phyloP scores from a whole-genome alignment of 2,113 vertebrate genomes.

The Oreochromis tanganicae region DNA sequence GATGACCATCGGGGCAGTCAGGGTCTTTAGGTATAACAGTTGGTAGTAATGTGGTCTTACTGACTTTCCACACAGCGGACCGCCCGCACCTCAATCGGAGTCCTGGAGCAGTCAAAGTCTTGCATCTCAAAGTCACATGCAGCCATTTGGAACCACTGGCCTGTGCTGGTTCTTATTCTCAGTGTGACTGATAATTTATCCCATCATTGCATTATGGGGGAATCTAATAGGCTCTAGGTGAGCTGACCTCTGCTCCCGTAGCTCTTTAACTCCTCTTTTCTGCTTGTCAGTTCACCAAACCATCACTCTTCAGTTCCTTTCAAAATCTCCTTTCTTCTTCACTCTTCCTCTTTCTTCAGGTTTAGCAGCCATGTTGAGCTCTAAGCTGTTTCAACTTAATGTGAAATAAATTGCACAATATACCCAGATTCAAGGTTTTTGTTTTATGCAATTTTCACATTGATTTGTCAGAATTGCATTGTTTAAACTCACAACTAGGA shows the following conservation, averaged over 20 bases:
- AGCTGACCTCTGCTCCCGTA: conserved; percentile 42
- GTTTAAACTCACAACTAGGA: conserved; percentile 15
- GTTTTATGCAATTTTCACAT: not conserved
- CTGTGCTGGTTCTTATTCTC: conserved; percentile 40
- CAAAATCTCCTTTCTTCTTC: conserved; percentile 19
- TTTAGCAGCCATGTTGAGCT: conserved; percentile 24
- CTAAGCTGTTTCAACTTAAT: conserved; percentile 15
- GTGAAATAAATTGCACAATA: conserved; percentile 31
- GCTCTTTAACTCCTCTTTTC: conserved; percentile 22
- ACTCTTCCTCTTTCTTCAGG: conserved; percentile 5
- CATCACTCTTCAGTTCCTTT: conserved; percentile 45
- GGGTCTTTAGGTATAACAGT: conserved; percentile 43
- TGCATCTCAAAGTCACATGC: conserved; percentile 54
- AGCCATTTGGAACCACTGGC: conserved; percentile 43
- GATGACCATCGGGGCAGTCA: conserved; percentile 19
- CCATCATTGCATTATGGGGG: conserved; percentile 49
- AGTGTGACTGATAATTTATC: conserved; percentile 61
- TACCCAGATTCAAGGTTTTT: conserved; percentile 32
- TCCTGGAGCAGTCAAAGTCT: conserved; percentile 53
- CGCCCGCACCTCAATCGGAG: conserved; percentile 18
- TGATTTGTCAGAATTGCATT: not conserved
- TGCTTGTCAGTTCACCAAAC: conserved; percentile 56
- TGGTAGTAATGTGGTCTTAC: conserved; percentile 54
- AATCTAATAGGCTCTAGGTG: conserved; percentile 51
- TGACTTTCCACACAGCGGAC: conserved; percentile 43